Base-by-base conservation (phyloP, 2,113 vertebrate genomes). In the Dryoscopus gambensis region DNA sequence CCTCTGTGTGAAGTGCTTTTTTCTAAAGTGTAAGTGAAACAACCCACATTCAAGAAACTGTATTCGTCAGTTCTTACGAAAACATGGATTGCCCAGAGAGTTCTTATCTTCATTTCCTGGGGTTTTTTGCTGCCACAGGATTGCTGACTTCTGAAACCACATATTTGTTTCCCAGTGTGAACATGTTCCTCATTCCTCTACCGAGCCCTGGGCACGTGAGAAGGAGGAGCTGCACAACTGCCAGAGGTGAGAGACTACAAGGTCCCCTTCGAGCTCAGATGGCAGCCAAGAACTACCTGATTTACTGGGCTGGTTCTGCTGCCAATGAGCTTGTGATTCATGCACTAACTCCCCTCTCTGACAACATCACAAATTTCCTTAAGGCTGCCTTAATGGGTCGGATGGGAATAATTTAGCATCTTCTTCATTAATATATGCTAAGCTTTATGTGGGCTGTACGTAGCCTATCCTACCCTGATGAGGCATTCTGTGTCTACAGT, bases 371-470 rank as follows among this genome's bases (percentile, higher is more conserved):
- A 60, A 86, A 86, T 81, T 95, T 96, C 89, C 64, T 92, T 89
- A 57, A 84, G 82, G 33, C 60, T 78, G 42, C 46, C 60, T 89
- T 96, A 94, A 96, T 96, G 88, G 73, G 79, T 75, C 3, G 0
- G 46, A 33, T 81, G 93, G 96, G 96, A 92, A 86, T 84, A 90
- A 95, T 96, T 95, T 87, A 90, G 69, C n/a, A 89, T 94, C 83
- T 86, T 93, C 92, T 64, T 93, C 90, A 95, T 93, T 88, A 94
- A 89, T 89, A 89, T 65, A 87, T 67, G 56, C 52, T 93, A 84
- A 92, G 80, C 40, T 56, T 88, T 81, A 71, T 49, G 37, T 64
- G 76, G 64, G 80, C 79, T 84, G 56, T 19, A 64, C 19, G 6
- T 21, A 89, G 28, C 79, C 80, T 78, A 3, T 65, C 68, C 64